phyloP scores from a whole-genome alignment of 2,888 invertebrate genomes.

The Ptilodon capucinus region DNA sequence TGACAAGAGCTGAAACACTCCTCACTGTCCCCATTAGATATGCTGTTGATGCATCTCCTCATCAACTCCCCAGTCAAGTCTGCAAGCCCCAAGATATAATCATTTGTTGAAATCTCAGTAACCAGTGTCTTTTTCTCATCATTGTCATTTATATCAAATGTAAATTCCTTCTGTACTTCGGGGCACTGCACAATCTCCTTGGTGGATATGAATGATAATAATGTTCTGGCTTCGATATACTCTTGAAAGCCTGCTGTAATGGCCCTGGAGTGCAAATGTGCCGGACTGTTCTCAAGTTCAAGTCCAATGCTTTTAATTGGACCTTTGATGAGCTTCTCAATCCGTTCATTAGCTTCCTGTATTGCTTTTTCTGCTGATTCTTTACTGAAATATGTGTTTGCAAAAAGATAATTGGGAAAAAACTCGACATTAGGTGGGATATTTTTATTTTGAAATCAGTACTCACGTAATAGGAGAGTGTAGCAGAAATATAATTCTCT shows the following conservation, averaged over 20 bases:
- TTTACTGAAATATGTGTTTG: no score
- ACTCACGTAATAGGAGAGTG: conserved; percentile 86
- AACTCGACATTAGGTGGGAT: no score
- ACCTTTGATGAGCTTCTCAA: conserved; percentile 83
- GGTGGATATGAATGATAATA: conserved; percentile 86
- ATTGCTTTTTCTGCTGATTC: conserved; percentile 57
- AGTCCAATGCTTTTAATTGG: conserved; percentile 84
- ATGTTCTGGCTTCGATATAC: conserved; percentile 92
- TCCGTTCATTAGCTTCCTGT: conserved; percentile 83
- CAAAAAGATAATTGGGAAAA: no score
- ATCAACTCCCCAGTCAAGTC: conserved; percentile 96
- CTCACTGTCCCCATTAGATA: conserved; percentile 88
- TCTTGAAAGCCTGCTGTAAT: conserved; percentile 85
- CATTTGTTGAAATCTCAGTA: conserved; percentile 70
- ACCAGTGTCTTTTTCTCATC: conserved; percentile 45
- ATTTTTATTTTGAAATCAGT: no score
- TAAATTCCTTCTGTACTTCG: conserved; percentile 80
- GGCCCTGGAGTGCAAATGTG: conserved; percentile 70
- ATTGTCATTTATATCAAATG: conserved; percentile 51
- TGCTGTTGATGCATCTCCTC: conserved; percentile 92
- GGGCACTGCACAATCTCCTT: conserved; percentile 84
- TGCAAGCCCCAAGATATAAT: conserved; percentile 89
- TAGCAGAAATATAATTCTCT: conserved; percentile 92
- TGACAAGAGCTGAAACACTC: conserved; percentile 88
- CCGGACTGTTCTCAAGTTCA: conserved; percentile 88